Base-by-base conservation (phyloP, 2,888 invertebrate species). In the Cephus pulcher region DNA sequence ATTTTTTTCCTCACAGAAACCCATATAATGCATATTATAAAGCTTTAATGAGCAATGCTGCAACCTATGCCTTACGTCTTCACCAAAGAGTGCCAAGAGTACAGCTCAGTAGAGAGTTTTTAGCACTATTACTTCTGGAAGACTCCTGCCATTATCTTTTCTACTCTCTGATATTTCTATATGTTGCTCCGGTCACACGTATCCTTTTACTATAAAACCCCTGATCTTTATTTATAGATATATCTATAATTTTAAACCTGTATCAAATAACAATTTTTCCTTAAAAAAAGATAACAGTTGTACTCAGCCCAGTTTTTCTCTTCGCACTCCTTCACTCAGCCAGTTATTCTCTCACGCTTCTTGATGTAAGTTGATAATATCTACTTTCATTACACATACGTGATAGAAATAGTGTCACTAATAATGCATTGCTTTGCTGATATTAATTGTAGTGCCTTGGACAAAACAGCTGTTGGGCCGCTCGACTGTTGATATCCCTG, bases 121-220 rank as follows among this genome's bases (percentile, higher is more conserved):
- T 99, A 80, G 94, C 95, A 11, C 92, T 94, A 76, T 93, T 99
- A 84, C 93, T 98, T 87, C 91, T 96, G 34, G 99, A 99, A 92
- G 97, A 97, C 92, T 98, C 98, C 86, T 98, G 97, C 82, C 99
- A 99, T 91, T 99, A 99, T 90, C 93, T 99, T 83, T 95, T 99
- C 93, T 99, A 96, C 92, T 97, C 98, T 74, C 93, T 98, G 85
- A 97, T 99, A 89, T 99, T 99, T 92, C 94, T 99, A 88, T 98
- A 97, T 91, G 96, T 96, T 68, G 93, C 96, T 79, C 98, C 99
- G 35, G 95, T 98, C 76, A 95, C 98, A 84, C 93, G 97, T 98
- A 97, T 95, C 95, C 95, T 95, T 96, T 94, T 88, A 34, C 69
- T 68, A 73, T 12, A 71, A 73, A 74, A 71, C 11, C 23, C 32